A percentile compares a stretch with the other conserved stretches of the same genome.
Evolutionary conservation across 53 echinoderm and acorn worm genomes (phyloP).

Genomic region (Paracentrotus lividus): DNA sequence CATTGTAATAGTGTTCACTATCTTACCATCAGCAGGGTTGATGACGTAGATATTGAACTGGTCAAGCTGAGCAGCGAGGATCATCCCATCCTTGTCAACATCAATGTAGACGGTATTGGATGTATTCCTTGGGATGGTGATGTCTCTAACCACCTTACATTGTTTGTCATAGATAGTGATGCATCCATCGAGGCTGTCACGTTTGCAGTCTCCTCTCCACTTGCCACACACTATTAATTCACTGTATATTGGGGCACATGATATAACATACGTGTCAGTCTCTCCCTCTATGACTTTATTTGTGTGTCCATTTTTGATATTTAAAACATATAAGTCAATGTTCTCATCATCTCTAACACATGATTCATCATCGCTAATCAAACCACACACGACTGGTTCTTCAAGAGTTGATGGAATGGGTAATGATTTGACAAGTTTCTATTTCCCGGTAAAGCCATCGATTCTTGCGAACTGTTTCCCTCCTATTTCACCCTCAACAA

Average conservation of each 20-base stretch:
- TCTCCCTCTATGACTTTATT: not conserved
- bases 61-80: not conserved
- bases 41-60: not conserved
- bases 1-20: not conserved
- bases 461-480: not conserved
- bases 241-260: not conserved
- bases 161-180: not conserved
- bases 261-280: not conserved
- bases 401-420: not conserved
- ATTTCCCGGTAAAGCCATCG: not conserved
- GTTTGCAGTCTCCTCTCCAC: not conserved
- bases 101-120: not conserved
- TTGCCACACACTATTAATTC: not conserved
- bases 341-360: fast-evolving
- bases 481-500: not conserved
- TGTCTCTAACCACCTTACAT: not conserved
- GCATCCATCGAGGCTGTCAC: not conserved
- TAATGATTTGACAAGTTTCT: not conserved
- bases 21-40: not conserved
- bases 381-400: not conserved
- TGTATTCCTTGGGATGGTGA: not conserved
- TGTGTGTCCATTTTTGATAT: not conserved
- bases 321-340: not conserved
- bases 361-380: not conserved
- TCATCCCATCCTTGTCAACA: not conserved